Percentiles rank a stretch among this genome's conserved stretches.
Conservation (phyloP, 2,113 vertebrate genomes). For the Nycticorax nycticorax region DNA sequence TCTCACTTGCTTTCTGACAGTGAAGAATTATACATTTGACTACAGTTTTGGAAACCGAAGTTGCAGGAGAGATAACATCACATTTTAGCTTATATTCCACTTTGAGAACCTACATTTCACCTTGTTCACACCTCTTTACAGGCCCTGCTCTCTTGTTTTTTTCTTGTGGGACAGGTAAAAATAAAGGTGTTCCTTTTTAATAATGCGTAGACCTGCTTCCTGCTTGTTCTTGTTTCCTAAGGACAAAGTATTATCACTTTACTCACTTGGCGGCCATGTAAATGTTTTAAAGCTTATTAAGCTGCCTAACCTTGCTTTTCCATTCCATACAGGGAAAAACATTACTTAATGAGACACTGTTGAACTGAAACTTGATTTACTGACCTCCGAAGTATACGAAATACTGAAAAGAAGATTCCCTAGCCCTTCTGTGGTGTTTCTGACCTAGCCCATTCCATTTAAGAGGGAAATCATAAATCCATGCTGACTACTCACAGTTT, state of each 20-base stretch:
- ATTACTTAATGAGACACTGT: not conserved
- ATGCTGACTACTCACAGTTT: not conserved
- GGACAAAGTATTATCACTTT: not conserved
- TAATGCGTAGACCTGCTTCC: not conserved
- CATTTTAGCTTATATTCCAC: not conserved
- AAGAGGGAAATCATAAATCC: not conserved
- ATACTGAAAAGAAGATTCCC: not conserved
- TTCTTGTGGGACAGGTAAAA: not conserved
- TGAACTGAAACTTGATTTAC: not conserved
- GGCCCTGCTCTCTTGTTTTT: not conserved
- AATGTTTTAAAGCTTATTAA: not conserved
- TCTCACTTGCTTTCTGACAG: slow-evolving; percentile 15
- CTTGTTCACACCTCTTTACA: not conserved
- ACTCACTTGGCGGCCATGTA: not conserved
- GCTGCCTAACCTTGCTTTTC: not conserved
- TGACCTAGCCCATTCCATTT: not conserved
- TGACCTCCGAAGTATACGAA: not conserved
- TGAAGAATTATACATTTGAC: not conserved
- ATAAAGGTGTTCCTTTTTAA: not conserved
- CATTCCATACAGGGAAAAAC: not conserved
- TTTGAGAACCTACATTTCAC: not conserved
- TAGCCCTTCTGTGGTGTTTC: not conserved
- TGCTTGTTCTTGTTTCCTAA: not conserved
- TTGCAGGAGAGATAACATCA: not conserved
- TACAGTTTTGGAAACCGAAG: not conserved